Evolutionary conservation across 2,888 invertebrate species (phyloP).

Genomic region (Ennomos erosarius): DNA sequence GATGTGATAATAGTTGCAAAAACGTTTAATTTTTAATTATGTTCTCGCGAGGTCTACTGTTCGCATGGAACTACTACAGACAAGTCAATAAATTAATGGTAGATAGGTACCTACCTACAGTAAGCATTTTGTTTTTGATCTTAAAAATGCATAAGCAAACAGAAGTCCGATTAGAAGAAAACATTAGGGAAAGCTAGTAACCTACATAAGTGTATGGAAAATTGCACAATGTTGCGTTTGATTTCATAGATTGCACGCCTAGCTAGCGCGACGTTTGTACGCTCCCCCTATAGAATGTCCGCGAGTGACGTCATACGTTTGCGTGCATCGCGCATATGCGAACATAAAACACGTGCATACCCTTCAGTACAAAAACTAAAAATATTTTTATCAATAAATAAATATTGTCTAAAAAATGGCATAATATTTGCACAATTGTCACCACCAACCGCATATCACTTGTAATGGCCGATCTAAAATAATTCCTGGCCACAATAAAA

Average conservation of each 20-base stretch:
- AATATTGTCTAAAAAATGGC: slow-evolving; percentile 46
- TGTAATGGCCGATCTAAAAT: slow-evolving; percentile 63
- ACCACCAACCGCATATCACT: slow-evolving; percentile 50
- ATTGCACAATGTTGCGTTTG: no score
- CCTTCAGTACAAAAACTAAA: slow-evolving; percentile 38
- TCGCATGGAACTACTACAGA: no score
- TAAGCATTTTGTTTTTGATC: no score
- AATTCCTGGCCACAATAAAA: slow-evolving; percentile 70
- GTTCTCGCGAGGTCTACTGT: no score
- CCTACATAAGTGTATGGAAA: no score
- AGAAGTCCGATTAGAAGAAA: no score
- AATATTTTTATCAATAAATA: slow-evolving; percentile 60
- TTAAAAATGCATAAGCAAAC: no score
- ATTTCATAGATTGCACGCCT: neutral
- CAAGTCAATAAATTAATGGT: no score
- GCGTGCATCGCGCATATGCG: slow-evolving; percentile 32
- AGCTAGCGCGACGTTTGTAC: slow-evolving; percentile 2
- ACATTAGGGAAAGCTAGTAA: no score
- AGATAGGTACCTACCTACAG: no score
- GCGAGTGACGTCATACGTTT: slow-evolving; percentile 31
- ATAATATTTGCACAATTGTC: slow-evolving; percentile 77
- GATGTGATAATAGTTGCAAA: no score
- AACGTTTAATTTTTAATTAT: no score
- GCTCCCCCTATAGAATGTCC: slow-evolving; percentile 6
- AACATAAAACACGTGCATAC: slow-evolving; percentile 40